Conservation (phyloP, 2,888 invertebrate species). For the Pinctada fucata region DNA sequence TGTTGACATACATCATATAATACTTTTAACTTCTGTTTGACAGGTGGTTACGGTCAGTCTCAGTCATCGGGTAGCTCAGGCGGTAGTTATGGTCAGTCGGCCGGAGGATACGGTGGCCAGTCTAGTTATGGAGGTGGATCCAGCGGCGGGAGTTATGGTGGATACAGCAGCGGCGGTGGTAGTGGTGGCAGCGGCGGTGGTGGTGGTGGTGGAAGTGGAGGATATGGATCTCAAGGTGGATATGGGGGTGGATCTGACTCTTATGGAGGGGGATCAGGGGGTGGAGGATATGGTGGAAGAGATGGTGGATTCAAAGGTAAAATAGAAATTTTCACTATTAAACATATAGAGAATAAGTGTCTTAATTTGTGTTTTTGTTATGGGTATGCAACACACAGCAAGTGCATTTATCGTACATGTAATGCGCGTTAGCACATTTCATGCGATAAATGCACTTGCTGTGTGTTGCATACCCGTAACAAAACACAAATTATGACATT, state of each 20-base stretch:
- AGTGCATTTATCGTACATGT: too few relatives aligned
- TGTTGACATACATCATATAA: too few relatives aligned
- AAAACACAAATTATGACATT: too few relatives aligned
- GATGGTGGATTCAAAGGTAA: constrained; percentile 36
- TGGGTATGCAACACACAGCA: too few relatives aligned
- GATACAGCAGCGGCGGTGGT: constrained; percentile 42
- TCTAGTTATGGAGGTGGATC: constrained; percentile 42
- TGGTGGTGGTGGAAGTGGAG: constrained; percentile 36
- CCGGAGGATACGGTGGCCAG: constrained; percentile 20
- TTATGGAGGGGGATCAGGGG: constrained; percentile 41
- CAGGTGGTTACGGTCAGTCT: constrained; percentile 14
- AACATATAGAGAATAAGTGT: background rate
- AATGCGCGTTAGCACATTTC: too few relatives aligned
- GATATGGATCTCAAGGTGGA: constrained; percentile 43
- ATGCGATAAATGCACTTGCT: too few relatives aligned
- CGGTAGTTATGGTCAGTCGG: constrained; percentile 36
- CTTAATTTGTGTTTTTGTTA: too few relatives aligned
- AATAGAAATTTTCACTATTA: constrained; percentile 4
- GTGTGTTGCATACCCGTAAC: too few relatives aligned
- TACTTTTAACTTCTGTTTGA: background rate
- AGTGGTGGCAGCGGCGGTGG: constrained; percentile 29
- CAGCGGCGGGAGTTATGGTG: constrained; percentile 50
- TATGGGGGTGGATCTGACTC: constrained; percentile 53
- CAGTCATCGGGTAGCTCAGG: constrained; percentile 8
- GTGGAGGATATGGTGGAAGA: constrained; percentile 23